Evolutionary conservation across 2,888 invertebrate genomes (phyloP).

Genomic region (Pseudococcus longispinus): DNA sequence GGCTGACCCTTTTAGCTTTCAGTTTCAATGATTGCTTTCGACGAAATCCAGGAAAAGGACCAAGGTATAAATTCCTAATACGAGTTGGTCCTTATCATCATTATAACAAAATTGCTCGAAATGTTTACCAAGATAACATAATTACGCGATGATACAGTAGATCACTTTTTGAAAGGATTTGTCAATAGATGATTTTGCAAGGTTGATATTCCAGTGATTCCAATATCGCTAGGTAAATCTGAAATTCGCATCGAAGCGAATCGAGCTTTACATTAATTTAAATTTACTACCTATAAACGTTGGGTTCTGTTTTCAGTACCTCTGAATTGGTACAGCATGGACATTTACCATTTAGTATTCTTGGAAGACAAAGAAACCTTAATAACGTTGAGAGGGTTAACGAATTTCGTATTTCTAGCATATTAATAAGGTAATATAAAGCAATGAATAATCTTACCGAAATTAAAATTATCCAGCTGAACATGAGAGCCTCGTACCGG

Average conservation of each 20-base stretch:
- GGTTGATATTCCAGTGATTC: background rate
- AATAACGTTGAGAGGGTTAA: background rate
- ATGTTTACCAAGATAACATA: background rate
- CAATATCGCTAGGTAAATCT: background rate
- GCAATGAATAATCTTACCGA: constrained; percentile 14
- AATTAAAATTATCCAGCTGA: constrained; percentile 5
- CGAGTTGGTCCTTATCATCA: background rate
- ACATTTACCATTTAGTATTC: background rate
- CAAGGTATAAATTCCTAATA: background rate
- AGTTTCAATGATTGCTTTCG: background rate
- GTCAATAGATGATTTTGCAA: background rate
- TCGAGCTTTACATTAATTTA: background rate
- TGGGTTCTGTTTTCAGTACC: background rate
- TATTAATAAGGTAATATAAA: background rate
- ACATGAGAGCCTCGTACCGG: background rate
- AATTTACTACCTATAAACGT: background rate
- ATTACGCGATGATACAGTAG: background rate
- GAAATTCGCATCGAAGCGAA: background rate
- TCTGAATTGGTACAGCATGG: background rate
- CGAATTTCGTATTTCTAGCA: background rate
- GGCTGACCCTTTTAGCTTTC: background rate
- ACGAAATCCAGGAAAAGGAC: background rate
- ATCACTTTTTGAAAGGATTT: background rate
- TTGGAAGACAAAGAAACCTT: background rate
- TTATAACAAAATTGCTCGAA: background rate